A percentile compares a stretch with the other conserved stretches of the same genome.
Conservation (phyloP, 1,140 invertebrate species). For the Hypsibius dujardini region DNA sequence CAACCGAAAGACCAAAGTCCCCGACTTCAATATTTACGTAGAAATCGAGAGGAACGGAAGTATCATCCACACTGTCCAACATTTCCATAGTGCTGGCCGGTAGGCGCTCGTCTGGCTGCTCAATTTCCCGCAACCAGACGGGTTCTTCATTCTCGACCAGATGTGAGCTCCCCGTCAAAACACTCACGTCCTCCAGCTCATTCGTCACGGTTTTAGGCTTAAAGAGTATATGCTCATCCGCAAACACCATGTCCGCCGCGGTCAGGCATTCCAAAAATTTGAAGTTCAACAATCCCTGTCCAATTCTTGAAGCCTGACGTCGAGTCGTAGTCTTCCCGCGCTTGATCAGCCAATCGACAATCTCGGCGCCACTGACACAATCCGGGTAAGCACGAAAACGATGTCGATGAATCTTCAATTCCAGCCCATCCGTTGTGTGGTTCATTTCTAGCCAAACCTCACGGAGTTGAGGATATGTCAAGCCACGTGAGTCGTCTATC, state of each 20-base stretch:
- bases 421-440: constrained; percentile 41
- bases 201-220: constrained; percentile 28
- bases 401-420: constrained; percentile 45
- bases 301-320: constrained; percentile 46
- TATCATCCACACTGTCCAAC: too few species aligned
- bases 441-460: constrained; percentile 53
- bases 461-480: constrained; percentile 44
- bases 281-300: constrained; percentile 58
- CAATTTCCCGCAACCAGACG: constrained; percentile 50
- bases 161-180: background rate
- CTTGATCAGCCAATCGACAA: constrained; percentile 53
- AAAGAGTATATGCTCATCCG: constrained; percentile 44
- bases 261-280: constrained; percentile 54
- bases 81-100: too few species aligned
- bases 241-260: constrained; percentile 37
- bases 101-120: constrained; percentile 24
- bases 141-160: constrained; percentile 42
- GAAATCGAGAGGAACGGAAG: too few species aligned
- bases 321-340: constrained; percentile 30
- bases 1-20: too few species aligned
- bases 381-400: constrained; percentile 46
- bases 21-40: too few species aligned
- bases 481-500: background rate
- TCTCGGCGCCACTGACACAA: constrained; percentile 49
- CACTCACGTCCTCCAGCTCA: constrained; percentile 2